A percentile compares a stretch with the other conserved stretches of the same genome.
Conservation (phyloP, 2,113 vertebrate species). For the Centrocercus urophasianus region DNA sequence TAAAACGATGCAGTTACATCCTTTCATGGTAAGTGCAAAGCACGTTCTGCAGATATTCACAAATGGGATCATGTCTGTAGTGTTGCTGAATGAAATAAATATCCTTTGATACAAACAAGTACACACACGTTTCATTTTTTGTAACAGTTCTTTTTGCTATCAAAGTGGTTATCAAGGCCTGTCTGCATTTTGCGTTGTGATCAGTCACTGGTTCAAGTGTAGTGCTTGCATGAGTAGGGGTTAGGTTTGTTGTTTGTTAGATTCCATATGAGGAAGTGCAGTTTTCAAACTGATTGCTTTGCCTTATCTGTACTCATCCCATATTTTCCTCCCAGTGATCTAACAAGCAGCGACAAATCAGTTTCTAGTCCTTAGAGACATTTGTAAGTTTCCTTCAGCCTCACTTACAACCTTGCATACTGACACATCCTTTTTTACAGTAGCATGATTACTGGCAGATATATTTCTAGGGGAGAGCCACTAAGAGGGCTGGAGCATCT, state of each 20-base stretch:
- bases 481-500: too few species aligned
- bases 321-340: neutral
- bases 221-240: neutral
- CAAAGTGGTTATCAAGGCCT: neutral
- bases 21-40: neutral
- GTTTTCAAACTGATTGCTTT: conserved; percentile 6
- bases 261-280: neutral
- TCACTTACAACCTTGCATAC: neutral
- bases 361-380: neutral
- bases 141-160: neutral
- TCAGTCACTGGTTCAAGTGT: neutral
- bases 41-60: neutral
- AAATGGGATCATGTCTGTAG: neutral
- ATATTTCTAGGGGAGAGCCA: neutral
- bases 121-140: neutral
- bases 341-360: conserved; percentile 1
- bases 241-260: neutral
- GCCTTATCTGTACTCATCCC: neutral
- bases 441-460: neutral
- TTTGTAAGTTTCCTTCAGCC: conserved; percentile 4
- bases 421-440: conserved; percentile 11
- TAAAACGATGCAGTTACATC: neutral
- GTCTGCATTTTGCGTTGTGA: neutral
- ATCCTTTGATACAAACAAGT: neutral
- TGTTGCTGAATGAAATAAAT: conserved; percentile 4